Base-by-base conservation (phyloP, 2,888 invertebrate species). In the Drosophila meridiana region DNA sequence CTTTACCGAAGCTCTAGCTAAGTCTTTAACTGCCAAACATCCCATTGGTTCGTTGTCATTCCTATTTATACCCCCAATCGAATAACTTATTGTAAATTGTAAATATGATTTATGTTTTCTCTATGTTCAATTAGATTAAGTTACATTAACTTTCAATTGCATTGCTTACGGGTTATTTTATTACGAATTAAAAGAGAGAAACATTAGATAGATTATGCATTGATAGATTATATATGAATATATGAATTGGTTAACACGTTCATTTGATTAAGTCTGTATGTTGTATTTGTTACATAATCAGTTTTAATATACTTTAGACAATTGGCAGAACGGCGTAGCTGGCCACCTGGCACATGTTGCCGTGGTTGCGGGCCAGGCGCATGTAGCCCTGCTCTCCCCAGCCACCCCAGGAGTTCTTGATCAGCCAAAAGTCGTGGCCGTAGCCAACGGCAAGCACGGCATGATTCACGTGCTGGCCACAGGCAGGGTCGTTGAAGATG, bases 361-460 rank as follows among this genome's bases (percentile, higher is more conserved):
- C 61, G 0, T 30, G 36, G 20, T 77, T 66, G 30, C 74, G 77
- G 0, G 97, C 95, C 96, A 99, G 98, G 1, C 98, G 94, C 1
- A 98, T 95, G 88, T 98, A 99, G 0, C 98, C 98, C 92, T 97
- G 97, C 91, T 98, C 98, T 20, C 98, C 98, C 98, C 98, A 99
- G 91, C 97, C 95, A 85, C 98, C 98, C 98, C 98, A 99, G 0
- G 98, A 98, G 94, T 98, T 99, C 94, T 98, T 98, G 13, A 99
- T 93, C 56, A 99, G 94, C 98, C 98, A 99, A 93, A 9, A 65
- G 50, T 20, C 20, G 7, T 94, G 94, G 30, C 98, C 98, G 92
- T 97, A 99, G 6, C 92, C 98, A 0, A 98, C 98, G 2, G 97
- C 97, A 64, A 99, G 92, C 0, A 99, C 98, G 0, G 98, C 97